Evolutionary conservation across 2,113 vertebrate genomes (phyloP).

Genomic region (Cinclus cinclus): DNA sequence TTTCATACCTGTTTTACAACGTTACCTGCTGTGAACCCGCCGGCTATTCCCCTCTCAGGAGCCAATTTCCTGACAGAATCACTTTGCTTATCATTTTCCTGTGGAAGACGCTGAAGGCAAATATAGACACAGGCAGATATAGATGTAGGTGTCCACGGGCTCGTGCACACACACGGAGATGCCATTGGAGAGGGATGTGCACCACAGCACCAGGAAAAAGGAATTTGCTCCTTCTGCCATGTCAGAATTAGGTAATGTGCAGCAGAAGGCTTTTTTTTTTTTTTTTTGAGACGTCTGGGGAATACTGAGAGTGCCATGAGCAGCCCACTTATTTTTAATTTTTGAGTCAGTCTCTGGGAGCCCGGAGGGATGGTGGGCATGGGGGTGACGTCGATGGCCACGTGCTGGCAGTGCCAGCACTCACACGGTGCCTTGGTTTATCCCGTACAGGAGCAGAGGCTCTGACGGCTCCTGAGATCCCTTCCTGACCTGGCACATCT

Average conservation of each 20-base stretch:
- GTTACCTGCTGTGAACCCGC: background rate
- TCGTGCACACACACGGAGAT: fast-evolving
- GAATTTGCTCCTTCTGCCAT: background rate
- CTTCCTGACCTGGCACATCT: background rate
- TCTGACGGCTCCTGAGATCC: background rate
- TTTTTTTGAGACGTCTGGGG: background rate
- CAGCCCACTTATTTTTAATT: background rate
- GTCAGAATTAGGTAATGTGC: background rate
- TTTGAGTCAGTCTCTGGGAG: background rate
- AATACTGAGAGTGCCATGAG: background rate
- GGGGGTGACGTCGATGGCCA: background rate
- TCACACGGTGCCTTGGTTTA: fast-evolving
- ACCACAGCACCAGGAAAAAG: background rate
- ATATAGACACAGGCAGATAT: fast-evolving
- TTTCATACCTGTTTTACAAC: background rate
- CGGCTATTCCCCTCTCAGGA: background rate
- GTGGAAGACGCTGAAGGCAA: background rate
- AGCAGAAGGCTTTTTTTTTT: background rate
- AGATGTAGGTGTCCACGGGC: background rate
- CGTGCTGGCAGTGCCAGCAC: background rate
- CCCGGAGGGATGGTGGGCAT: fast-evolving
- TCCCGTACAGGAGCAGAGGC: fast-evolving
- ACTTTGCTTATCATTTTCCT: background rate
- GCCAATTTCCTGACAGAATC: background rate
- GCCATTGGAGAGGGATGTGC: fast-evolving